phyloP scores from a whole-genome alignment of 2,113 vertebrate genomes.

The Orthonyx spaldingii region DNA sequence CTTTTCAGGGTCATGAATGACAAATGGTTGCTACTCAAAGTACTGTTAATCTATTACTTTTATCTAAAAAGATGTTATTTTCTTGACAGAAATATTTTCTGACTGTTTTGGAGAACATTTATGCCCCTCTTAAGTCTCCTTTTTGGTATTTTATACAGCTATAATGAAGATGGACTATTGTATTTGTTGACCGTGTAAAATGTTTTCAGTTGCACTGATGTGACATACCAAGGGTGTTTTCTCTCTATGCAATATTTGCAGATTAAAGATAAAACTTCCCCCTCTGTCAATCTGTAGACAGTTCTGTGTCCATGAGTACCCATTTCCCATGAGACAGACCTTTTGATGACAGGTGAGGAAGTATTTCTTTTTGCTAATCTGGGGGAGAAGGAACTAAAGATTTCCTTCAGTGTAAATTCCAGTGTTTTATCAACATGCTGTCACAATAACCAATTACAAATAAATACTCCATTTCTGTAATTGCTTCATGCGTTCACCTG shows the following conservation, averaged over 20 bases:
- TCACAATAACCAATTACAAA: conserved; percentile 20
- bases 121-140: neutral
- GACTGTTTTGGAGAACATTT: conserved; percentile 9
- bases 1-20: conserved; percentile 51
- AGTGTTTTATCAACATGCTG: neutral
- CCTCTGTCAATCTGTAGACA: neutral
- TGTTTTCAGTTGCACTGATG: conserved; percentile 11
- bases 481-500: neutral
- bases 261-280: neutral
- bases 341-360: neutral
- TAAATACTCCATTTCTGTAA: conserved; percentile 40
- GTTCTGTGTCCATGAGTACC: neutral
- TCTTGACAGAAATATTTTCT: conserved; percentile 11
- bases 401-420: neutral
- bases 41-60: conserved; percentile 38
- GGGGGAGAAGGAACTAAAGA: conserved; percentile 15
- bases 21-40: conserved; percentile 23
- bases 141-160: conserved; percentile 37
- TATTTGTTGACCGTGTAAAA: neutral
- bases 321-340: neutral
- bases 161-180: neutral
- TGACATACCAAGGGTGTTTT: neutral
- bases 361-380: neutral
- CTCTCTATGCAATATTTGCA: conserved; percentile 26
- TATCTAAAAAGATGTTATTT: conserved; percentile 33